Conservation (phyloP, 2,113 vertebrate genomes). For the Daubentonia madagascariensis region DNA sequence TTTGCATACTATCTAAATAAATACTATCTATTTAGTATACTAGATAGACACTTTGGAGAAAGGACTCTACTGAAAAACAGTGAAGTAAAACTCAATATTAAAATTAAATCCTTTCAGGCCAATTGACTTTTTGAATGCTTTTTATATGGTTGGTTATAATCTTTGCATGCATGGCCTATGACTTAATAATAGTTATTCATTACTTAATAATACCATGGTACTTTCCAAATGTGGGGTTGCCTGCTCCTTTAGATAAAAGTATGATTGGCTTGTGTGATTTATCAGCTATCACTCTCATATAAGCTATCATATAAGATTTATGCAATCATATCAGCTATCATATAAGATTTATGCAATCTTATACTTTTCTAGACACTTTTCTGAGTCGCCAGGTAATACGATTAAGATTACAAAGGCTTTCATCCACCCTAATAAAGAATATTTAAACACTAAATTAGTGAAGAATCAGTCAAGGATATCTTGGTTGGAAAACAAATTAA, state of each 20-base stretch:
- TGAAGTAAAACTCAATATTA: background rate
- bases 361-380: background rate
- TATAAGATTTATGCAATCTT: too few species aligned
- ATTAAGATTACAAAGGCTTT: background rate
- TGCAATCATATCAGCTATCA: too few species aligned
- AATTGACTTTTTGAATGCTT: background rate
- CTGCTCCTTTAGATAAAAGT: background rate
- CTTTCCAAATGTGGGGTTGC: background rate
- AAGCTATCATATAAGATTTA: too few species aligned
- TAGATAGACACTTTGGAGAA: background rate
- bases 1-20: background rate
- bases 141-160: background rate
- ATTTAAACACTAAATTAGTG: background rate
- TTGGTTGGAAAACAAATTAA: background rate
- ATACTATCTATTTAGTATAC: too few species aligned
- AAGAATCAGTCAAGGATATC: background rate
- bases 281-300: background rate
- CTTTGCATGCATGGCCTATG: background rate
- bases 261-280: background rate
- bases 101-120: background rate
- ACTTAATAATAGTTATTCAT: background rate
- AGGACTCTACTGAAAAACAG: background rate
- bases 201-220: background rate
- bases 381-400: background rate
- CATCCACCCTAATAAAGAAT: background rate